Conservation (phyloP, 1,140 invertebrate genomes). For the Hylaeus anthracinus region DNA sequence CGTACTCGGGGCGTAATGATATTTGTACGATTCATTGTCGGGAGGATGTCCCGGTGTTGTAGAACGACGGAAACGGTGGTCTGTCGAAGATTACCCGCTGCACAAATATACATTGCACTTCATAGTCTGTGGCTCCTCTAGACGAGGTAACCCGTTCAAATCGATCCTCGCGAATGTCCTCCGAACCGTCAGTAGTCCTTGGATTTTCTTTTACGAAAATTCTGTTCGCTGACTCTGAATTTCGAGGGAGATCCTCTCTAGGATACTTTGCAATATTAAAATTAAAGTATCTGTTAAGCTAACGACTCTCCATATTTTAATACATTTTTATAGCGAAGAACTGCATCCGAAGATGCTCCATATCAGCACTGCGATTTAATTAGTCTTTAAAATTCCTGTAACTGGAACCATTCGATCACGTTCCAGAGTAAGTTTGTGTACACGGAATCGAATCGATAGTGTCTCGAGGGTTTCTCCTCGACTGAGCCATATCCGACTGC, state of each 20-base stretch:
- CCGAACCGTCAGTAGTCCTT: background rate
- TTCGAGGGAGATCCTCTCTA: too few relatives aligned
- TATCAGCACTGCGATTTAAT: background rate
- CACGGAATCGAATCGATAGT: slow-evolving; percentile 34
- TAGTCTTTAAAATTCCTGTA: background rate
- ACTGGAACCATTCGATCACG: background rate
- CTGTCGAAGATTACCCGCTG: background rate
- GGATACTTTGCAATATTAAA: too few relatives aligned
- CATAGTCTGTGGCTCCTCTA: background rate
- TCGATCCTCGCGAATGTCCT: too few relatives aligned
- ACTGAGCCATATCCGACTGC: slow-evolving; percentile 52
- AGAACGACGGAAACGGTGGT: background rate
- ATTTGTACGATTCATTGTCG: slow-evolving; percentile 34
- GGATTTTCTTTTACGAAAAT: too few relatives aligned
- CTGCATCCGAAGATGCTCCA: too few relatives aligned
- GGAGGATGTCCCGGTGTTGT: background rate
- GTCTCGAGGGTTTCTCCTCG: slow-evolving; percentile 36
- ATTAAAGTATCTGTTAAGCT: too few relatives aligned
- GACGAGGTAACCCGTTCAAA: too few relatives aligned
- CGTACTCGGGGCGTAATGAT: background rate
- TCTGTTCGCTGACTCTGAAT: too few relatives aligned
- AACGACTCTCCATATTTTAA: too few relatives aligned
- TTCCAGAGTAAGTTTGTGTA: too few relatives aligned
- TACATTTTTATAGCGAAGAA: too few relatives aligned
- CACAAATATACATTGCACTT: slow-evolving; percentile 15